Base-by-base conservation (phyloP, 1,140 invertebrate genomes). In the Lepidostoma basale region DNA sequence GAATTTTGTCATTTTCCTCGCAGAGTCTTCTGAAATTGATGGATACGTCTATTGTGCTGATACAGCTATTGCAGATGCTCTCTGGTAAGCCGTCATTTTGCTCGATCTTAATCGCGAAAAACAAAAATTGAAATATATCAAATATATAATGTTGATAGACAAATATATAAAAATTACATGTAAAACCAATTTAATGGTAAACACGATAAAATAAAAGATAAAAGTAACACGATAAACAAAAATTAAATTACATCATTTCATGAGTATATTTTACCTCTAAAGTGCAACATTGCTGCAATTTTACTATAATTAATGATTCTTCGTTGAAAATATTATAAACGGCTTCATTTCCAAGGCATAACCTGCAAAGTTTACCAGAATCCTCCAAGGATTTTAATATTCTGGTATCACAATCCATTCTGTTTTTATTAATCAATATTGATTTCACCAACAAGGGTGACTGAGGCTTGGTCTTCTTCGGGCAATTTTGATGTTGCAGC, bases 71-170 rank as follows among this genome's bases (percentile, higher is more conserved):
- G 26, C 70, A 72, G 33, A 72, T 56, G n/a, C 59, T 39, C 28
- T 72, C 70, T 1, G 70, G 70, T 44, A 72, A 49, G 1, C 70
- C 66, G 20, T 72, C 70, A 62, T 72, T 68, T 52, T 68, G n/a
- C 26, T n/a, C n/a, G n/a, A n/a, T n/a, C n/a, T n/a, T n/a, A n/a
- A n/a, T n/a, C n/a, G n/a, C n/a, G n/a, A n/a, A n/a, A n/a, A n/a
- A n/a, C n/a, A n/a, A n/a, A n/a, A n/a, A n/a, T n/a, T n/a, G n/a
- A n/a, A n/a, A n/a, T n/a, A n/a, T n/a, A n/a, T n/a, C n/a, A n/a
- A n/a, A n/a, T n/a, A n/a, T n/a, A n/a, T n/a, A n/a, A n/a, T n/a
- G n/a, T n/a, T n/a, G n/a, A n/a, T n/a, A n/a, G n/a, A n/a, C n/a
- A n/a, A n/a, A n/a, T n/a, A n/a, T n/a, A n/a, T n/a, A n/a, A n/a